Conservation (phyloP, 2,113 vertebrate genomes). For the Zosterops japonicus region DNA sequence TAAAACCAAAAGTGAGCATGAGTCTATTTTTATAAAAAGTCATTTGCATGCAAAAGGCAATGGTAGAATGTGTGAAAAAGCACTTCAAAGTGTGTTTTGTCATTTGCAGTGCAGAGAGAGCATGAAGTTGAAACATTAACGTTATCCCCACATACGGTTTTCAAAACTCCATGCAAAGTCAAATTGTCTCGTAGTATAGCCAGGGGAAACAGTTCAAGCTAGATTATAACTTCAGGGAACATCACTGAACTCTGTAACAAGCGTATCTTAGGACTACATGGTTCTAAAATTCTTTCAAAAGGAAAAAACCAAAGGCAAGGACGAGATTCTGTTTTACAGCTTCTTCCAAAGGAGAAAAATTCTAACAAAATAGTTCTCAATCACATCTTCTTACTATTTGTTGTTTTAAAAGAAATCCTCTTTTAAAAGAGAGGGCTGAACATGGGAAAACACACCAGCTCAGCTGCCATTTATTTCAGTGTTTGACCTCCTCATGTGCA, state of each 20-base stretch:
- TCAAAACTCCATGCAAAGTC: conserved; percentile 40
- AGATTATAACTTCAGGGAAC: conserved; percentile 33
- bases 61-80: not conserved
- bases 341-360: not conserved
- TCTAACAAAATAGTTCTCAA: not conserved
- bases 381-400: not conserved
- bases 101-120: not conserved
- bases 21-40: conserved; percentile 5
- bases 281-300: conserved; percentile 57
- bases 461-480: not conserved
- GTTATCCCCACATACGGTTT: not conserved
- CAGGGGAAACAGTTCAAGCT: conserved; percentile 33
- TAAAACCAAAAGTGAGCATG: not conserved
- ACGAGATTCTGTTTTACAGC: conserved; percentile 12
- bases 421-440: not conserved
- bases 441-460: not conserved
- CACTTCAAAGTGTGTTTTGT: conserved; percentile 59
- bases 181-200: conserved; percentile 18
- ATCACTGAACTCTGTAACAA: conserved; percentile 49
- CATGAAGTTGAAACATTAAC: conserved; percentile 18
- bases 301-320: conserved; percentile 53
- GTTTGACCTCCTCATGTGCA: not conserved
- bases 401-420: not conserved
- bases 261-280: conserved; percentile 53
- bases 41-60: conserved; percentile 16